phyloP scores from a whole-genome alignment of 2,888 invertebrate species.

The Chouioia cunea region DNA sequence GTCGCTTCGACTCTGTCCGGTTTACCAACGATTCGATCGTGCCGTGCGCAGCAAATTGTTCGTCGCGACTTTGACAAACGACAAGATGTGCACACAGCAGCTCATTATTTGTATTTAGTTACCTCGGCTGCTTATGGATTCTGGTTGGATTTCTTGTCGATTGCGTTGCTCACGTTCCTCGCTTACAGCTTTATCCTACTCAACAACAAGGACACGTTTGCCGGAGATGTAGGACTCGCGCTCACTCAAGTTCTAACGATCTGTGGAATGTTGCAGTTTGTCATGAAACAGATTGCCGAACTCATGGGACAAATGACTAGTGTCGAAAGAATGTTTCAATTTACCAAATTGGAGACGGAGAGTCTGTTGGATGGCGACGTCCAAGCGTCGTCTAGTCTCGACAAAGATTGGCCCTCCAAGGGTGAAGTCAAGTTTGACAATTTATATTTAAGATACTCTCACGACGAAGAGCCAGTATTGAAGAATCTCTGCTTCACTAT shows the following conservation, averaged over 20 bases:
- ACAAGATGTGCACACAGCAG: slow-evolving; percentile 78
- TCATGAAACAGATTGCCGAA: slow-evolving; percentile 84
- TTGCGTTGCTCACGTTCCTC: slow-evolving; percentile 73
- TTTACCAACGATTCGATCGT: slow-evolving; percentile 87
- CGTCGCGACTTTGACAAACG: slow-evolving; percentile 81
- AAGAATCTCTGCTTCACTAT: slow-evolving; percentile 79
- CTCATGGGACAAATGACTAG: slow-evolving; percentile 82
- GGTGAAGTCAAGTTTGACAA: slow-evolving; percentile 76
- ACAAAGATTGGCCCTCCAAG: slow-evolving; percentile 78
- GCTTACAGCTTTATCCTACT: slow-evolving; percentile 74
- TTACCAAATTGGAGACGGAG: slow-evolving; percentile 76
- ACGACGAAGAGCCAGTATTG: slow-evolving; percentile 78
- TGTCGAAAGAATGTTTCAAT: slow-evolving; percentile 86
- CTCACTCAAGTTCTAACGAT: slow-evolving; percentile 78
- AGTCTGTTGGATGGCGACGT: slow-evolving; percentile 71
- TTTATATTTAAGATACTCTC: slow-evolving; percentile 76
- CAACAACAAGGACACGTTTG: slow-evolving; percentile 69
- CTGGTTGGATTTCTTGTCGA: slow-evolving; percentile 76
- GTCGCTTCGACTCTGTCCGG: slow-evolving; percentile 88
- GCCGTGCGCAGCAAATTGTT: slow-evolving; percentile 79
- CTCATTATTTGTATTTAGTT: slow-evolving; percentile 74
- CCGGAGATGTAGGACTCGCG: slow-evolving; percentile 80
- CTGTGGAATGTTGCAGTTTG: slow-evolving; percentile 86
- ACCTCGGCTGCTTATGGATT: slow-evolving; percentile 76
- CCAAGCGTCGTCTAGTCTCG: slow-evolving; percentile 71